Conservation (phyloP, 2,797 vertebrate species). For the Sciaenops ocellatus region DNA sequence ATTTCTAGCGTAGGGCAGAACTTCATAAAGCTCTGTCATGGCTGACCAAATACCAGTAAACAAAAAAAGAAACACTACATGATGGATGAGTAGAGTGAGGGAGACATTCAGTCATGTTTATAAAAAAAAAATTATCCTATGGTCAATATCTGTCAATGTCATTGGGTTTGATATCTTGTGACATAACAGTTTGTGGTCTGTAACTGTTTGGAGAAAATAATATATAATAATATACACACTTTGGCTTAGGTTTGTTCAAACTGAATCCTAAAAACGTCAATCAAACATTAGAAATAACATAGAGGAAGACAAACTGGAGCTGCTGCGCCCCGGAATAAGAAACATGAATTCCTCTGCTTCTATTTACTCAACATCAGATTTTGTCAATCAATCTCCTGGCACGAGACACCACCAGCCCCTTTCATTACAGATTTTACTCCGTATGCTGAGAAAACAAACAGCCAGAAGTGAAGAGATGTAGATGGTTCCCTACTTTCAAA, state of each 20-base stretch:
- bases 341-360: background rate
- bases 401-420: constrained; percentile 5
- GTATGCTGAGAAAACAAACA: constrained; percentile 42
- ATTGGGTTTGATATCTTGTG: background rate
- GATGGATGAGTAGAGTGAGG: constrained; percentile 48
- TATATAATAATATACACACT: background rate
- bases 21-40: constrained; percentile 65
- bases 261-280: constrained; percentile 1
- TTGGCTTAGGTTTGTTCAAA: background rate
- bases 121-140: constrained; percentile 16
- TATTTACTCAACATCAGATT: constrained; percentile 31
- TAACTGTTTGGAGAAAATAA: background rate
- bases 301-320: background rate
- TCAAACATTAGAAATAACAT: constrained; percentile 25
- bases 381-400: constrained; percentile 17
- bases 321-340: background rate
- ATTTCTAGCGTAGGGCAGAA: constrained; percentile 61
- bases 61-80: constrained; percentile 46
- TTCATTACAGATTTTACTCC: constrained; percentile 24
- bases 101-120: constrained; percentile 23
- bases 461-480: constrained; percentile 26
- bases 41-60: constrained; percentile 65
- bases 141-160: constrained; percentile 20
- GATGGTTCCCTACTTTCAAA: background rate
- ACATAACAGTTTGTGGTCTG: constrained; percentile 3